Conservation (phyloP, 2,797 vertebrate genomes). For the Sebastes taczanowskii region DNA sequence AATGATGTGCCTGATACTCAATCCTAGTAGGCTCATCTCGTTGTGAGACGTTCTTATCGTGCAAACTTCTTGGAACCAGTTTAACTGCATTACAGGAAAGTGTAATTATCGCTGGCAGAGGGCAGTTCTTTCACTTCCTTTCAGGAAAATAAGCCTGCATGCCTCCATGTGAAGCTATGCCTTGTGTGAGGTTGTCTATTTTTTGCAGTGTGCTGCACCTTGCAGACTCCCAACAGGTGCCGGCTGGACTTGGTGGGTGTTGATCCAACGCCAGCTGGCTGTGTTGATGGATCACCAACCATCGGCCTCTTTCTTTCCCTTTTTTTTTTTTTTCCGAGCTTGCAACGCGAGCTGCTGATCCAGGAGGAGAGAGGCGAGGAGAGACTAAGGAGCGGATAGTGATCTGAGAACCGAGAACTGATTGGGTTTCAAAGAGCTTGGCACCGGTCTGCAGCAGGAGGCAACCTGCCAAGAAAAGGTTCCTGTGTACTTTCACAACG, state of each 20-base stretch:
- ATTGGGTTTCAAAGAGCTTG: slow-evolving; percentile 86
- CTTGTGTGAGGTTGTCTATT: slow-evolving; percentile 36
- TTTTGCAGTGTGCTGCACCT: slow-evolving; percentile 68
- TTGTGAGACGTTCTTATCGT: background rate
- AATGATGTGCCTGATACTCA: background rate
- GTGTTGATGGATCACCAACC: slow-evolving; percentile 63
- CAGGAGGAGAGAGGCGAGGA: slow-evolving; percentile 66
- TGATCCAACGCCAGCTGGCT: slow-evolving; percentile 73
- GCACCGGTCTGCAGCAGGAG: slow-evolving; percentile 70
- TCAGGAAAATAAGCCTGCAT: background rate
- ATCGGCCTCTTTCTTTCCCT: slow-evolving; percentile 44
- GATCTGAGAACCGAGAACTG: slow-evolving; percentile 81
- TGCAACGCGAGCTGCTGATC: slow-evolving; percentile 57
- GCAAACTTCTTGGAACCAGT: background rate
- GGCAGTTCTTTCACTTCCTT: slow-evolving; percentile 13
- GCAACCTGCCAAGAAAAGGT: slow-evolving; percentile 81
- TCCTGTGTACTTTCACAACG: slow-evolving; percentile 74
- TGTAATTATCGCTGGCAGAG: slow-evolving; percentile 14
- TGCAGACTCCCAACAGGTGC: slow-evolving; percentile 77
- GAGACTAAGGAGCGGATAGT: slow-evolving; percentile 70
- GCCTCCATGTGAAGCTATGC: slow-evolving; percentile 11
- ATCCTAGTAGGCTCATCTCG: background rate
- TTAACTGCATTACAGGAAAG: background rate
- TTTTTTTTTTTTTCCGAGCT: slow-evolving; percentile 5
- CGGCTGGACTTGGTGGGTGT: slow-evolving; percentile 65